Conservation (phyloP, 2,113 vertebrate genomes). For the Phycodurus eques region DNA sequence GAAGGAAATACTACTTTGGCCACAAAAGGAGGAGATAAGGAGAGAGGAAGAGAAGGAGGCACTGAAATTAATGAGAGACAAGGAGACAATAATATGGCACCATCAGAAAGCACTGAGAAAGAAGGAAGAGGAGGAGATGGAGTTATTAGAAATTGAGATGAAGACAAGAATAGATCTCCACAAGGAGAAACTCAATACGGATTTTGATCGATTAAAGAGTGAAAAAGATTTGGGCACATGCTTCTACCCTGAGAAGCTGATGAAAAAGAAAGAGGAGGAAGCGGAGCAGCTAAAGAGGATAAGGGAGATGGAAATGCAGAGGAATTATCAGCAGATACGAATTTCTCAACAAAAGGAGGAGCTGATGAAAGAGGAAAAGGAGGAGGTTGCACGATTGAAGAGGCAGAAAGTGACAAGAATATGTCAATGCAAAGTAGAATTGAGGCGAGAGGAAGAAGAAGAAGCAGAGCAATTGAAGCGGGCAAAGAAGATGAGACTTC, state of each 20-base stretch:
- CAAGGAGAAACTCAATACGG: constrained; percentile 27
- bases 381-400: not conserved
- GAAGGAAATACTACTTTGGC: not conserved
- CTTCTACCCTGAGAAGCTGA: not conserved
- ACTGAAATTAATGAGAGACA: not conserved
- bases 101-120: not conserved
- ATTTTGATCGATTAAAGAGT: constrained; percentile 64
- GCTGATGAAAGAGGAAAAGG: not conserved
- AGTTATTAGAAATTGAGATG: not conserved
- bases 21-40: not conserved
- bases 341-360: not conserved
- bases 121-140: not conserved
- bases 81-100: not conserved
- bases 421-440: not conserved
- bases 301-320: not conserved
- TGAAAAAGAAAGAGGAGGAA: not conserved
- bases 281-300: not conserved
- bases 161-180: constrained; percentile 28
- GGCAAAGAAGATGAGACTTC: not conserved
- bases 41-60: not conserved
- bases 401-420: not conserved
- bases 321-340: not conserved
- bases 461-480: not conserved
- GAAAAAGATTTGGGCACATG: constrained; percentile 73
- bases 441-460: not conserved